phyloP scores from a whole-genome alignment of 2,888 invertebrate species.

The Coelinius sp. region DNA sequence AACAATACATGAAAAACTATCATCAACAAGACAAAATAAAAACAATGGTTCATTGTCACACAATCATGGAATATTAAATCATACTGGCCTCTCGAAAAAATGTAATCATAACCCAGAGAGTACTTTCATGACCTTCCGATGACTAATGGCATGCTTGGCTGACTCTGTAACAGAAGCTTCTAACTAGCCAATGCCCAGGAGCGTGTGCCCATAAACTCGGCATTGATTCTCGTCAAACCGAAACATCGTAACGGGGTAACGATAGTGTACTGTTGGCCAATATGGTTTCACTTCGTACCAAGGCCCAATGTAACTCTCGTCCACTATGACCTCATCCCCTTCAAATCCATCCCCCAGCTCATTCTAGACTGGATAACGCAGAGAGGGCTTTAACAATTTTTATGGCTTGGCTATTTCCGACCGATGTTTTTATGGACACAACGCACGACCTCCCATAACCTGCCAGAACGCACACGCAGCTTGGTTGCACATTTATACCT shows the following conservation, averaged over 20 bases:
- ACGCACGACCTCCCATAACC: conserved; percentile 26
- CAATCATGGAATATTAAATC: too few relatives aligned
- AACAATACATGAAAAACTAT: background rate
- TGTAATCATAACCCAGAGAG: background rate
- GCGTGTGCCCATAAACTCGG: conserved; percentile 9
- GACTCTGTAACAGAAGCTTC: background rate
- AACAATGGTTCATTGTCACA: background rate
- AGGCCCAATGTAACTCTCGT: conserved; percentile 14
- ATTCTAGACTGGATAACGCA: conserved; percentile 37
- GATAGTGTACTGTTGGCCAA: conserved; percentile 13
- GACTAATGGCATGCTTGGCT: background rate
- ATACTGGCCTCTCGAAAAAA: background rate
- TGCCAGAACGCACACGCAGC: background rate
- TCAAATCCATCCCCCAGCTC: background rate
- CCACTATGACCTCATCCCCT: conserved; percentile 8
- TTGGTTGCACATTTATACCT: conserved; percentile 10
- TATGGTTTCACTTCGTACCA: conserved; percentile 16
- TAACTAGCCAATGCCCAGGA: conserved; percentile 6
- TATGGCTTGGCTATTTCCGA: conserved; percentile 43
- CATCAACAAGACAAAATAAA: too few relatives aligned
- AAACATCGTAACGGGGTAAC: conserved; percentile 22
- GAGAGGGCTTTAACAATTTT: conserved; percentile 40
- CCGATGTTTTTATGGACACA: conserved; percentile 45
- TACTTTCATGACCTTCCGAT: conserved; percentile 8
- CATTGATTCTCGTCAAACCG: conserved; percentile 23